Conservation (phyloP, 2,888 invertebrate species). For the Meganola albula region DNA sequence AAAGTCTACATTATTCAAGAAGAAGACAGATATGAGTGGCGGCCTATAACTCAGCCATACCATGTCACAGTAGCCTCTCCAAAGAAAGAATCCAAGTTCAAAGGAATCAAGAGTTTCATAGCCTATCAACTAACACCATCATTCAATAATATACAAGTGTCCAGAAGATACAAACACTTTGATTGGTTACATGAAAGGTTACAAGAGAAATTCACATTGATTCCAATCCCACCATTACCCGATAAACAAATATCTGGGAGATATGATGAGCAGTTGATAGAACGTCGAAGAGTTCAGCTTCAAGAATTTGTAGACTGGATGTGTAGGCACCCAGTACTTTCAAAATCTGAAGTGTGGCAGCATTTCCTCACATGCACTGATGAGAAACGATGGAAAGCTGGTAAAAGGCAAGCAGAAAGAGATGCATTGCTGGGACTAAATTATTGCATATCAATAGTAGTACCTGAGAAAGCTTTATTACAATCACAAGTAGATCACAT, state of each 20-base stretch:
- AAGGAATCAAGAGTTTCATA: conserved; percentile 97
- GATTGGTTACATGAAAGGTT: conserved; percentile 98
- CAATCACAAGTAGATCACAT: conserved; percentile 87
- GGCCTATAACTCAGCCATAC: conserved; percentile 84
- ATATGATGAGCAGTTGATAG: conserved; percentile 98
- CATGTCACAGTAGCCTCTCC: conserved; percentile 94
- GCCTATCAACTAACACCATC: conserved; percentile 97
- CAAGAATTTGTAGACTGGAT: conserved; percentile 98
- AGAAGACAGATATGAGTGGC: conserved; percentile 87
- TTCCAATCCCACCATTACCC: conserved; percentile 97
- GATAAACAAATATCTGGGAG: conserved; percentile 98
- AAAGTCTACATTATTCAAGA: conserved; percentile 85
- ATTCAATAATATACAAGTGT: conserved; percentile 95
- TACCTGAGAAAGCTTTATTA: conserved; percentile 87
- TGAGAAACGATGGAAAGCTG: conserved; percentile 98
- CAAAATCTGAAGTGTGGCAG: conserved; percentile 94
- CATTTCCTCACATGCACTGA: conserved; percentile 98
- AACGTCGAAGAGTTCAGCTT: conserved; percentile 93
- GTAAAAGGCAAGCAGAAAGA: conserved; percentile 96
- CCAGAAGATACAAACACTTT: conserved; percentile 98
- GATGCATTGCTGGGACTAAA: conserved; percentile 93
- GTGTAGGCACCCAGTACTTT: conserved; percentile 96
- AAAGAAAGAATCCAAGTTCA: conserved; percentile 97
- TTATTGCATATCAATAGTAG: conserved; percentile 92
- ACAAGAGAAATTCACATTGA: conserved; percentile 94